These are phyloP conservation scores for Slavum lentiscoides DNA, from an alignment of 2,888 invertebrate genomes.

Conservation along the genomic window DNA sequence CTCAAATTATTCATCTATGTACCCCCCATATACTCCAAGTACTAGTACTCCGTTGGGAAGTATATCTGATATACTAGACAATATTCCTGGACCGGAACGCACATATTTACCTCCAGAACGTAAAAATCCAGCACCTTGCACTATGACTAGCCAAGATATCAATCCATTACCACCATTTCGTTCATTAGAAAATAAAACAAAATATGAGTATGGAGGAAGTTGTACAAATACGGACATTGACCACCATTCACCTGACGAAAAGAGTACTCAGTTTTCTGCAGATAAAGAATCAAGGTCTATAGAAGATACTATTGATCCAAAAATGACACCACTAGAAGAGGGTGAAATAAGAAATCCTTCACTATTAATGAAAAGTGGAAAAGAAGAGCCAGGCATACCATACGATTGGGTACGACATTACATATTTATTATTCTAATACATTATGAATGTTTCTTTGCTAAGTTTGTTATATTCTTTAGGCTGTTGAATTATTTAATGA, in stretches of 20 bases:
- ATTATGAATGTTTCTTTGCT: background rate
- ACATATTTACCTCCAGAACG: slow-evolving; percentile 41
- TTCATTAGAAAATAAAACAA: slow-evolving; percentile 43
- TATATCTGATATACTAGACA: slow-evolving; percentile 50
- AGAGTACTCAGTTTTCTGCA: slow-evolving; percentile 16
- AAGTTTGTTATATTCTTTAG: slow-evolving; percentile 59
- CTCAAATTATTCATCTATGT: slow-evolving; percentile 45
- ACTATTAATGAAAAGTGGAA: slow-evolving; percentile 52
- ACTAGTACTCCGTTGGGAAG: slow-evolving; percentile 47
- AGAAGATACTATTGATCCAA: slow-evolving; percentile 28
- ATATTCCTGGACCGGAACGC: slow-evolving; percentile 45
- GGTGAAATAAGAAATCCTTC: slow-evolving; percentile 54
- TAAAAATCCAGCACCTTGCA: slow-evolving; percentile 45
- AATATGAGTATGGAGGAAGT: slow-evolving; percentile 36
- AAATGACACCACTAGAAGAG: slow-evolving; percentile 37
- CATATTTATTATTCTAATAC: background rate
- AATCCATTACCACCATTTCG: slow-evolving; percentile 45
- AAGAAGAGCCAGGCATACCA: slow-evolving; percentile 80
- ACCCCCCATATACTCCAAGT: slow-evolving; percentile 32
- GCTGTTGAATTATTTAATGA: slow-evolving; percentile 80
- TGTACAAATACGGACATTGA: slow-evolving; percentile 23
- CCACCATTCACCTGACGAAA: slow-evolving; percentile 29
- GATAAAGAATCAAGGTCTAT: slow-evolving; percentile 27
- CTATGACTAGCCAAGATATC: slow-evolving; percentile 48
- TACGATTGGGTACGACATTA: slow-evolving; percentile 75